These are phyloP conservation scores for Novumbra hubbsi DNA, from an alignment of 2,797 vertebrate species.

Conservation along the genomic window DNA sequence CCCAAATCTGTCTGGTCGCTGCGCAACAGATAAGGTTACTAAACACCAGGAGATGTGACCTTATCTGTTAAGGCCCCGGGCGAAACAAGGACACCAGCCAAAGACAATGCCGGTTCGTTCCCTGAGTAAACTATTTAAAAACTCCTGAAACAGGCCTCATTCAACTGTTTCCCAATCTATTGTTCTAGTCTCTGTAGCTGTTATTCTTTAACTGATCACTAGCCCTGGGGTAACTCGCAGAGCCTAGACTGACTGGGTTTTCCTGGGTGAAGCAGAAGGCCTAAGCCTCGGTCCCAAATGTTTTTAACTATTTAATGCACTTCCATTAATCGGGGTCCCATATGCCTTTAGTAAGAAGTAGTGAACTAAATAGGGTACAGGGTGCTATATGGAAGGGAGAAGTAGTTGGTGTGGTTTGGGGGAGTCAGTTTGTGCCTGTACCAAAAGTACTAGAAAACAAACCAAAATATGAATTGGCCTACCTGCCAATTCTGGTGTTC, in stretches of 20 bases:
- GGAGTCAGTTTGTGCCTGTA: slow-evolving; percentile 7
- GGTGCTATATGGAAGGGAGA: neutral
- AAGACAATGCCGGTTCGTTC: neutral
- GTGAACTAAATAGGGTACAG: neutral
- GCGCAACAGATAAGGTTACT: neutral
- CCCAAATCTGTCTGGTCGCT: neutral
- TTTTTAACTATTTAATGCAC: neutral
- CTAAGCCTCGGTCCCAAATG: neutral
- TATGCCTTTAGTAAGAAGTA: neutral
- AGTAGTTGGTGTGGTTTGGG: neutral
- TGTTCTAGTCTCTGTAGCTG: neutral
- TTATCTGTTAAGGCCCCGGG: neutral
- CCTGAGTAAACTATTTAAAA: neutral
- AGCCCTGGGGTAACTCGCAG: neutral
- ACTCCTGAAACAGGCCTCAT: neutral
- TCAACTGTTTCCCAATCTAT: neutral
- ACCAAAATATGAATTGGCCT: slow-evolving; percentile 9
- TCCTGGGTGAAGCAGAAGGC: neutral
- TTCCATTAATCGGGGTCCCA: neutral
- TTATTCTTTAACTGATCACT: neutral
- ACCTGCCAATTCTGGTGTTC: too few species aligned
- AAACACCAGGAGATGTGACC: neutral
- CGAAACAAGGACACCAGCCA: neutral
- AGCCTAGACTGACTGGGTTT: neutral
- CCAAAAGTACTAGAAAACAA: slow-evolving; percentile 3